These are phyloP conservation scores for Eristalinus sepulchralis DNA, from an alignment of 2,888 invertebrate species.

Conservation along the genomic window DNA sequence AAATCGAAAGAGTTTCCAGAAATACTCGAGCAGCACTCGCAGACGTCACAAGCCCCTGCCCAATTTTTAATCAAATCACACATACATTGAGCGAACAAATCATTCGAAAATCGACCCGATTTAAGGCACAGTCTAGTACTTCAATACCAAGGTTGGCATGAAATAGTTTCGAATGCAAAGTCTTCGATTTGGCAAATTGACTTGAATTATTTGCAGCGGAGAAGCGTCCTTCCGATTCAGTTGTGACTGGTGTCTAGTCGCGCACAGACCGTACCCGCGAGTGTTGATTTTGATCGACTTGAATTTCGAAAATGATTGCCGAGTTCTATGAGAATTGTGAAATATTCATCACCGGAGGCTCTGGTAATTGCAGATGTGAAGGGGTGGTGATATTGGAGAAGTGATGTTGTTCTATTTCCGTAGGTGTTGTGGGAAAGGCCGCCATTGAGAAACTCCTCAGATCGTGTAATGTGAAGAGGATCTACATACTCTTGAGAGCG, in stretches of 20 bases:
- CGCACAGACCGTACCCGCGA: background rate
- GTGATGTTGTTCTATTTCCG: background rate
- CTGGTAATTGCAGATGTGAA: conserved; percentile 80
- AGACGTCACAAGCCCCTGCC: too few relatives aligned
- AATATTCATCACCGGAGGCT: conserved; percentile 91
- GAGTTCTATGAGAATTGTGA: conserved; percentile 86
- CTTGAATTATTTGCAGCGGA: background rate
- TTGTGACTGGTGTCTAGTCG: background rate
- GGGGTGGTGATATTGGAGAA: background rate
- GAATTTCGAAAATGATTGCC: conserved; percentile 78
- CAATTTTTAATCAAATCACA: too few relatives aligned
- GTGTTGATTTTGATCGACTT: background rate
- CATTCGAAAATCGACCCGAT: background rate
- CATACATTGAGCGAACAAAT: too few relatives aligned
- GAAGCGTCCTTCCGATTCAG: background rate
- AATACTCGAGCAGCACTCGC: background rate
- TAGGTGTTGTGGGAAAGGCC: conserved; percentile 94
- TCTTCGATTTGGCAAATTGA: background rate
- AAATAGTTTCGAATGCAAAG: background rate
- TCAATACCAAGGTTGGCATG: background rate
- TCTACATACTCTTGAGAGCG: conserved; percentile 89
- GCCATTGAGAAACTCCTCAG: conserved; percentile 92
- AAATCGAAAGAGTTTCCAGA: background rate
- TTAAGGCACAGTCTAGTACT: too few relatives aligned
- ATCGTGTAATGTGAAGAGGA: conserved; percentile 87